phyloP scores from a whole-genome alignment of 2,797 vertebrate species.

The Myoxocephalus aenaeus region DNA sequence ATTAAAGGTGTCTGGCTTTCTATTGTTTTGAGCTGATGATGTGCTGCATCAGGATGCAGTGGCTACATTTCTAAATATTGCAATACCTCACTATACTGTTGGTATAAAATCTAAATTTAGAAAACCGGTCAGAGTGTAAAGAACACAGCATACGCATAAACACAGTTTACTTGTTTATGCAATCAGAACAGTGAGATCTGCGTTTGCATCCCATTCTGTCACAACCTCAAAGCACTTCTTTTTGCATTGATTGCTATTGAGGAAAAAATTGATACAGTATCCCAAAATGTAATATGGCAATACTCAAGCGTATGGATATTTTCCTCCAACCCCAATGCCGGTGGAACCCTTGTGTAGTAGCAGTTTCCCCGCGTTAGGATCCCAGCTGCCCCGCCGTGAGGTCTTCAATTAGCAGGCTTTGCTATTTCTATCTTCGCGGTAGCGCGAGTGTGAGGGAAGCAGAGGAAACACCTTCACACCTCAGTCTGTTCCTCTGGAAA shows the following conservation, averaged over 20 bases:
- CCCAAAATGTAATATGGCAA: background rate
- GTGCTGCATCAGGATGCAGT: too few species aligned
- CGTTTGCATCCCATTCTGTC: background rate
- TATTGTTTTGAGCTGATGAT: background rate
- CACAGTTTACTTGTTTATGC: background rate
- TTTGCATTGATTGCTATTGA: background rate
- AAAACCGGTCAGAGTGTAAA: background rate
- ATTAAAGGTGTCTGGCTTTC: background rate
- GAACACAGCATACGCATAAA: background rate
- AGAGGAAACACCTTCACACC: constrained; percentile 77
- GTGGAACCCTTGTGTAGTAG: constrained; percentile 31
- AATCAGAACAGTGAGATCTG: background rate
- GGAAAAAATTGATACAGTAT: background rate
- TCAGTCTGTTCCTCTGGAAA: constrained; percentile 40
- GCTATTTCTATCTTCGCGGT: constrained; percentile 69
- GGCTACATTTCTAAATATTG: background rate
- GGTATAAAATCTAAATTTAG: background rate
- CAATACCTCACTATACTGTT: background rate
- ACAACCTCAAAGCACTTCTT: background rate
- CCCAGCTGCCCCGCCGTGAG: constrained; percentile 16
- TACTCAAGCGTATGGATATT: background rate
- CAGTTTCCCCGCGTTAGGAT: constrained; percentile 33
- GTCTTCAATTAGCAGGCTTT: constrained; percentile 61
- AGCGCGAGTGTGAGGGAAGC: constrained; percentile 50
- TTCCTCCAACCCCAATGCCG: background rate